Evolutionary conservation across 2,797 vertebrate species (phyloP).

Genomic region (Cyprinella venusta): DNA sequence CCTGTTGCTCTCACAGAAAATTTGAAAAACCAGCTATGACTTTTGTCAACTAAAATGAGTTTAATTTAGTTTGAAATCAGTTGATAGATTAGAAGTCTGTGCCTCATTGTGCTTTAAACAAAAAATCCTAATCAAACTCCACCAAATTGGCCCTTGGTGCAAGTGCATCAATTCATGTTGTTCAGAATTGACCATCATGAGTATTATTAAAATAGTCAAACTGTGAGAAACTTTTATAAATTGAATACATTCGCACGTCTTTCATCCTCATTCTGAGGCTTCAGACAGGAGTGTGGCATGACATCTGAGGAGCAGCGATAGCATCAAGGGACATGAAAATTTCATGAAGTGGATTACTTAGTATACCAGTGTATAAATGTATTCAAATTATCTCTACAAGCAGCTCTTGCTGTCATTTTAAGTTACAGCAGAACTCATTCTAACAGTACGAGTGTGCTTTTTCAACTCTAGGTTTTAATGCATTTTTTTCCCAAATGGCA

Average conservation of each 20-base stretch:
- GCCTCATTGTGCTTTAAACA: not conserved
- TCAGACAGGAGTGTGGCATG: not conserved
- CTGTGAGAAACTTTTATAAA: not conserved
- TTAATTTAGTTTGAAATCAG: not conserved
- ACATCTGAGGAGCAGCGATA: not conserved
- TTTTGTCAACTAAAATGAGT: not conserved
- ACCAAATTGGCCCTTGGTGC: not conserved
- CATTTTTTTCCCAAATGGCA: not conserved
- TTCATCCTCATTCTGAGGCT: not conserved
- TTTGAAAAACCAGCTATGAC: not conserved
- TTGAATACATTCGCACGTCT: not conserved
- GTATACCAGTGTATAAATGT: constrained; percentile 21
- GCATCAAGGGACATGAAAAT: not conserved
- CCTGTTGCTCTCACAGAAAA: not conserved
- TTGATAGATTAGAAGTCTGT: not conserved
- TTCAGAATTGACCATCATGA: not conserved
- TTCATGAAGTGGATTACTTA: not conserved
- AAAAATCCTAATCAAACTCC: not conserved
- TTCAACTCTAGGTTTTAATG: not conserved
- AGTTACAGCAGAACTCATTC: not conserved
- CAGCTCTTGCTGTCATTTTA: constrained; percentile 11
- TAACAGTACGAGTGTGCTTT: not conserved
- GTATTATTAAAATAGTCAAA: constrained; percentile 13
- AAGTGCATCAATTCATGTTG: not conserved
- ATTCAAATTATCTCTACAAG: not conserved